Base-by-base conservation (phyloP, 2,888 invertebrate species). In the Lampropteryx suffumata region DNA sequence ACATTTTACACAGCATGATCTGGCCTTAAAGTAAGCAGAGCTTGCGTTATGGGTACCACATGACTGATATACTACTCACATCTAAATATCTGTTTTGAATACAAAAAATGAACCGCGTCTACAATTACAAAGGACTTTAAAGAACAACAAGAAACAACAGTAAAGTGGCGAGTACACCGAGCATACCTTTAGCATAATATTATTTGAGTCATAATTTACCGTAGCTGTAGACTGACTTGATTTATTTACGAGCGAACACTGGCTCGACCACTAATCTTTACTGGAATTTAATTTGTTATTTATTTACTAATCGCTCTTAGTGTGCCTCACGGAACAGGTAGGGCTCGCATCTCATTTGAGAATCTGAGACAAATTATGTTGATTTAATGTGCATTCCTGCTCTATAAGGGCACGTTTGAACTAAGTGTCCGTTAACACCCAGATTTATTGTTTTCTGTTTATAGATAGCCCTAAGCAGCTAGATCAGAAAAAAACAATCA, bases 261-360 rank as follows among this genome's bases (percentile, higher is more conserved):
- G 80, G 81, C 74, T 79, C 65, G 70, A 64, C 78, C 79, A 81
- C 82, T 85, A 85, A 87, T 85, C 85, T 85, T 83, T 80, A 82
- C 68, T 79, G 82, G 82, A 83, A 83, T 86, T 86, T 86, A 86
- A 86, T 85, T 85, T 79, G 82, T 80, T 84, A 83, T 84, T 85
- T 86, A 83, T 83, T 85, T 82, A 83, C 79, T 82, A 81, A 82
- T 82, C 80, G 81, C 67, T 68, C 67, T 64, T 68, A 64, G 71
- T 67, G 58, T 60, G 50, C 50, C 69, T 65, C n/a, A n/a, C 67
- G 53, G 60, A 66, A 65, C 73, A 68, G 73, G 77, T 73, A 72
- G 69, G 69, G 70, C 67, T 69, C 57, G 63, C 65, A 67, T 67
- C 64, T 73, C 67, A 69, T 76, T 68, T 65, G 59, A 64, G 69